Evolutionary conservation across 2,113 vertebrate species (phyloP).

Genomic region (Hippocampus comes): DNA sequence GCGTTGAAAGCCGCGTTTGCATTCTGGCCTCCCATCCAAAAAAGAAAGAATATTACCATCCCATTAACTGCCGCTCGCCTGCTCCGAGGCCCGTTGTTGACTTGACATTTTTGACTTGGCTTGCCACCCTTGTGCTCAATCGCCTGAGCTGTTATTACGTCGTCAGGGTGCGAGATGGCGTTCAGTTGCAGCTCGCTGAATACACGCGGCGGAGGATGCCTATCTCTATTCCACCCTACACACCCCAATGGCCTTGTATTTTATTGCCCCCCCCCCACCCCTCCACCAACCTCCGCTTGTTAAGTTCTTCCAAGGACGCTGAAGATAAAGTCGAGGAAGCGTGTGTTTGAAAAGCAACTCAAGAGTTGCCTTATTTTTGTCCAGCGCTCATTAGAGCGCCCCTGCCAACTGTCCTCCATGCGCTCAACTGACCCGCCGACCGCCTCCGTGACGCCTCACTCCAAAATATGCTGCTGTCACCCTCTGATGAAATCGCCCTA

Average conservation of each 20-base stretch:
- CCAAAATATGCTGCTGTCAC: conserved; percentile 59
- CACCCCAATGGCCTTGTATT: conserved; percentile 49
- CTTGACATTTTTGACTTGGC: conserved; percentile 56
- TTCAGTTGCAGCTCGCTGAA: conserved; percentile 63
- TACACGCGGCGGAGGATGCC: conserved; percentile 39
- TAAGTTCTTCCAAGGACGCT: conserved; percentile 36
- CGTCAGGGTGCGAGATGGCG: conserved; percentile 62
- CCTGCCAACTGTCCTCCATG: conserved; percentile 24
- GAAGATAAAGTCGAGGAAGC: conserved; percentile 18
- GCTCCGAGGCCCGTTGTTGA: conserved; percentile 55
- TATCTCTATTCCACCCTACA: conserved; percentile 46
- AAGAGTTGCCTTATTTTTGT: conserved; percentile 27
- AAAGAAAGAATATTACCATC: conserved; percentile 36
- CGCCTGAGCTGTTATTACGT: conserved; percentile 57
- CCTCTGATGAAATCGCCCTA: conserved; percentile 66
- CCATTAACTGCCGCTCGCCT: conserved; percentile 46
- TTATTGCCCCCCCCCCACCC: conserved; percentile 51
- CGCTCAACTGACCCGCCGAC: conserved; percentile 47
- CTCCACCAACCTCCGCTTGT: conserved; percentile 43
- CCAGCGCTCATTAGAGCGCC: conserved; percentile 61
- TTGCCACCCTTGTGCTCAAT: conserved; percentile 61
- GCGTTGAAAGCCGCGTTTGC: not conserved
- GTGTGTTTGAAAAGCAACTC: conserved; percentile 19
- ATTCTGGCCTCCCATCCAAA: conserved; percentile 11
- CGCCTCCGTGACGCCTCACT: conserved; percentile 26